Evolutionary conservation across 2,797 vertebrate species (phyloP), one percentile per base, ranked within the genome.

Genomic region (Hypotaenidia philippensis): DNA sequence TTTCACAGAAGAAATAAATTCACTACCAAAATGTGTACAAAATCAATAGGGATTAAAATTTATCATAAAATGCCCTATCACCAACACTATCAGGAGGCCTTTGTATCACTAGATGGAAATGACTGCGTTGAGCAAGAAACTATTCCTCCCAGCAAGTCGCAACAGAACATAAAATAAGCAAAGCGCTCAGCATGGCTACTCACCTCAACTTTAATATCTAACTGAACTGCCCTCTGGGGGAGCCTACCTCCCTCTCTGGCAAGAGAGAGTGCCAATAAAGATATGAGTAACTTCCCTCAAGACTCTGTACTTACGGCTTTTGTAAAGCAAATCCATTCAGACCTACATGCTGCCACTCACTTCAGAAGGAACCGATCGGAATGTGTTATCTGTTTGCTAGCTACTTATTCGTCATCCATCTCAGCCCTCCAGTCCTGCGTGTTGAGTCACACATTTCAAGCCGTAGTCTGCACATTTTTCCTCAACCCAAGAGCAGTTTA

Each of bases 361-460:
- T 90, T 80, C 78, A 89, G 68, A 91, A 64, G 64, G 64, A 90
- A 76, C n/a, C 0, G 19, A 90, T 60, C 56, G 63, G 75, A 87
- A 77, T 34, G 45, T 9, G 29, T 49, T 87, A 79, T 70, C 93
- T 27, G 4, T 70, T 93, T 66, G 71, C 60, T 83, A 77, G 83
- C 52, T 93, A 79, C 34, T 59, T 50, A 32, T 81, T 74, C 90
- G 70, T 92, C 77, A 92, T 23, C 80, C 60, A 72, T 49, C 13
- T 7, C 44, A 95, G 86, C 81, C 77, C 81, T 94, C 64, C 41
- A 90, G 88, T 64, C 59, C 75, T 95, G 86, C 29, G 0, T 70
- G 89, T 93, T 81, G 78, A 92, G 45, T 94, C 93, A 96, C 68
- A 83, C 50, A 87, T 89, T 82, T 90, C 88, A 64, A 84, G 75